A percentile compares a stretch with the other conserved stretches of the same genome.
Conservation (phyloP, 2,888 invertebrate species). For the Cecidostiba fungosa region DNA sequence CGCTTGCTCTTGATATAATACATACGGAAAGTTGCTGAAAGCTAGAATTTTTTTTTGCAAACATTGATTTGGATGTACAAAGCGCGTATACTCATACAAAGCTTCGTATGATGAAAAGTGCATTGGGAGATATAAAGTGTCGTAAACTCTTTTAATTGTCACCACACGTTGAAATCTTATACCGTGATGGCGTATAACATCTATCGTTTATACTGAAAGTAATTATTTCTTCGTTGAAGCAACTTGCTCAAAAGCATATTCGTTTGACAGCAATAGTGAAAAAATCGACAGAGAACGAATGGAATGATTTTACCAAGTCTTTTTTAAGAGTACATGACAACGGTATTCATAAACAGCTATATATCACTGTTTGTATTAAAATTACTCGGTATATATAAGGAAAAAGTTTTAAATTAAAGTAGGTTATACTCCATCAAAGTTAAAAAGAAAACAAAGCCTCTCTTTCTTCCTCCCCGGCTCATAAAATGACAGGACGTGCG, state of each 20-base stretch:
- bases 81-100: not conserved
- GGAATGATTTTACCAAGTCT: no score
- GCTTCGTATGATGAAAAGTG: not conserved
- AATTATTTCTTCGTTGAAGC: no score
- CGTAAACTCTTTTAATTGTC: no score
- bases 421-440: conserved; percentile 32
- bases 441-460: conserved; percentile 17
- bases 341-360: no score
- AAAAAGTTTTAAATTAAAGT: conserved; percentile 27
- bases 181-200: no score
- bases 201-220: no score
- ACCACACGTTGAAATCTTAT: no score
- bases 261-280: no score
- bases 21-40: not conserved
- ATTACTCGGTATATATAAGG: not conserved
- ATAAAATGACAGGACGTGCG: not conserved
- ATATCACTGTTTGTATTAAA: not conserved
- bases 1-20: not conserved
- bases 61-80: not conserved
- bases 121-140: not conserved
- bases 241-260: no score
- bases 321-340: no score
- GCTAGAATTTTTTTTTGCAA: not conserved
- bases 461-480: not conserved
- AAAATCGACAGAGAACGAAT: no score